Conservation (phyloP, 2,113 vertebrate genomes). For the Mustelus asterias region DNA sequence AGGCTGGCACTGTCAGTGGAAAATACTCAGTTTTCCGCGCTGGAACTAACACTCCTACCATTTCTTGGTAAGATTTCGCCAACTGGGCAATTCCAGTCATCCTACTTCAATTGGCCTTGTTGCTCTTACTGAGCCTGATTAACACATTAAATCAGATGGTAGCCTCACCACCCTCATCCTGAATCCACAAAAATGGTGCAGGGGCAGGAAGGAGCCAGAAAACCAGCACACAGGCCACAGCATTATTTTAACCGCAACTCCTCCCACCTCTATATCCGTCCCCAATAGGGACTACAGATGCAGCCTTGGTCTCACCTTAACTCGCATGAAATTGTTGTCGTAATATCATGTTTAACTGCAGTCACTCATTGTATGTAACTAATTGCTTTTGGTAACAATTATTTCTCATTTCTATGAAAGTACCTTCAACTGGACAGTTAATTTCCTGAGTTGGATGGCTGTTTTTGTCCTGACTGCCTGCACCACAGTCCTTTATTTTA, state of each 20-base stretch:
- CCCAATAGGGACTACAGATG: neutral
- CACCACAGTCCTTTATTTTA: slow-evolving; percentile 79
- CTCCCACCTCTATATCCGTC: neutral
- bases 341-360: neutral
- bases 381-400: neutral
- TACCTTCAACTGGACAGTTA: slow-evolving; percentile 97
- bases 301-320: neutral
- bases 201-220: no score
- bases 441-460: slow-evolving; percentile 93
- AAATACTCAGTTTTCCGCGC: no score
- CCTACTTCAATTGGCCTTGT: no score
- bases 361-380: neutral
- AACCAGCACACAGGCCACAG: no score
- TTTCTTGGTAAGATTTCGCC: no score
- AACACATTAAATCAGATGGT: no score
- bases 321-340: neutral
- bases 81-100: no score
- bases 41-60: no score
- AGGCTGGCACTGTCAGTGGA: no score
- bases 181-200: no score
- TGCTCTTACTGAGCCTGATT: no score
- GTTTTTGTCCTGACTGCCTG: slow-evolving; percentile 74
- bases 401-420: slow-evolving; percentile 53
- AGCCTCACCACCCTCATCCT: no score
- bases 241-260: neutral